Percentiles rank a stretch among this genome's conserved stretches.
phyloP scores from a whole-genome alignment of 2,888 invertebrate genomes.

The Melikaiella ostensackeni region DNA sequence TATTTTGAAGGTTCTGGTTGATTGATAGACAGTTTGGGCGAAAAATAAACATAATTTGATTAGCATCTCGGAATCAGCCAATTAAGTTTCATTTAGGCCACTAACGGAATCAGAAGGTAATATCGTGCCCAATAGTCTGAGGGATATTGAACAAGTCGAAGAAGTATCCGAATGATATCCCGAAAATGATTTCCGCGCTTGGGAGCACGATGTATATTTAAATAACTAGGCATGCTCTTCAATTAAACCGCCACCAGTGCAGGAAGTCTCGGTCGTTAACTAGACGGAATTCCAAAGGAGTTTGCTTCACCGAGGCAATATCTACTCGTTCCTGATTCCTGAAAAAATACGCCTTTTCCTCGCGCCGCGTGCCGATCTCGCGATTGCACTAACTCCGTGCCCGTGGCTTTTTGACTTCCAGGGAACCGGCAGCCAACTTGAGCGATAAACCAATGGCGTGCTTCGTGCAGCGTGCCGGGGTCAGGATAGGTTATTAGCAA shows the following conservation, averaged over 20 bases:
- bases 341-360: slow-evolving; percentile 36
- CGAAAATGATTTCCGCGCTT: slow-evolving; percentile 37
- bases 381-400: slow-evolving; percentile 34
- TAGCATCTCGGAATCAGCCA: background rate
- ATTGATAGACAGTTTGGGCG: background rate
- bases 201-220: slow-evolving; percentile 24
- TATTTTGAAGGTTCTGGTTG: background rate
- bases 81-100: background rate
- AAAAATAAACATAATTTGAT: background rate
- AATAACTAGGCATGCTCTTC: slow-evolving; percentile 43
- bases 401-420: slow-evolving; percentile 26
- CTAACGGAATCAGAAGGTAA: background rate
- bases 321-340: slow-evolving; percentile 39
- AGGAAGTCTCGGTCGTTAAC: slow-evolving; percentile 57
- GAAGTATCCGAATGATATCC: slow-evolving; percentile 1
- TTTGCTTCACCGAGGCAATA: slow-evolving; percentile 40
- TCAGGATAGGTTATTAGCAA: slow-evolving; percentile 37
- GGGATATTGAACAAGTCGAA: background rate
- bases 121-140: background rate
- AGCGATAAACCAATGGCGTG: slow-evolving; percentile 38
- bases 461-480: slow-evolving; percentile 39
- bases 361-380: slow-evolving; percentile 33
- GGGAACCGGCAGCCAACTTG: slow-evolving; percentile 37
- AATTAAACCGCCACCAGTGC: slow-evolving; percentile 48
- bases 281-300: slow-evolving; percentile 53